phyloP scores from a whole-genome alignment of 2,797 vertebrate species.

The Tapirus indicus region DNA sequence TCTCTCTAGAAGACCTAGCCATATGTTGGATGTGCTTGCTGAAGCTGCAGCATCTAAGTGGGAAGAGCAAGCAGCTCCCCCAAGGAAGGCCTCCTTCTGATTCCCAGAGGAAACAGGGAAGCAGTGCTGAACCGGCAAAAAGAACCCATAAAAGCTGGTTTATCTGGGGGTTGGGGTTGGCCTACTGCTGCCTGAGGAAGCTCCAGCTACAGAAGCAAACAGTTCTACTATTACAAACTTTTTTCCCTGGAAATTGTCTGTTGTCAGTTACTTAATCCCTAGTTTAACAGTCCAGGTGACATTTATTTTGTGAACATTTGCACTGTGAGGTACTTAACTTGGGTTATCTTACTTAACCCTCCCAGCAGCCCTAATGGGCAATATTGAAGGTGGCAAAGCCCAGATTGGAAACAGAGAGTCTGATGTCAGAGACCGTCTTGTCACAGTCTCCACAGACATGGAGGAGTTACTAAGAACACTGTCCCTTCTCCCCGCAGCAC shows the following conservation, averaged over 20 bases:
- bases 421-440: too few relatives aligned
- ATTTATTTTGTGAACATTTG: not conserved
- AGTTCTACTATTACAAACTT: not conserved
- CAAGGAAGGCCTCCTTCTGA: not conserved
- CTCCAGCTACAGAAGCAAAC: not conserved
- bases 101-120: not conserved
- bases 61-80: not conserved
- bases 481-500: not conserved
- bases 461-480: too few relatives aligned
- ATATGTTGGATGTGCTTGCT: not conserved
- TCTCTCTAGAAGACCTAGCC: not conserved
- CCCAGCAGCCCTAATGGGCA: not conserved
- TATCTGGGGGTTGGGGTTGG: rapidly evolving
- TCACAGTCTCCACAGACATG: rapidly evolving
- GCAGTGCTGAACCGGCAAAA: not conserved
- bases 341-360: not conserved
- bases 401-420: not conserved
- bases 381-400: not conserved
- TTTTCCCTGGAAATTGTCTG: not conserved
- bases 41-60: not conserved
- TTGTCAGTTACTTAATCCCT: not conserved
- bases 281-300: not conserved
- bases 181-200: not conserved
- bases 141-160: rapidly evolving
- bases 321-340: not conserved